Base-by-base conservation (phyloP, 2,888 invertebrate genomes). In the Leucozona laternaria region DNA sequence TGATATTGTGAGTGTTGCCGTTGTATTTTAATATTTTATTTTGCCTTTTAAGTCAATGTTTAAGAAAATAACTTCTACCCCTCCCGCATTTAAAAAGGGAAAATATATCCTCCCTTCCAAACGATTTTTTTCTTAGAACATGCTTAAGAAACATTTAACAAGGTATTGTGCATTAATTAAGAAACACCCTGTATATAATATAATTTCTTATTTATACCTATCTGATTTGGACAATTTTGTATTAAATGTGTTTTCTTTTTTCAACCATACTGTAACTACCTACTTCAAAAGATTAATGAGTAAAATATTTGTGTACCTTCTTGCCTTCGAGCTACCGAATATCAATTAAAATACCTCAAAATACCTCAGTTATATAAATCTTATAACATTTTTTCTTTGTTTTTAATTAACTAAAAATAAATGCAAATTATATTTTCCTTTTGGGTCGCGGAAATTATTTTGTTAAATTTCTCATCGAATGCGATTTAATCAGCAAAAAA, bases 261-360 rank as follows among this genome's bases (percentile, higher is more conserved):
- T 72, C 8, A 11, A 1, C 20, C 72, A n/a, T 31, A 78, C 78
- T 78, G 66, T 82, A 11, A 4, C 15, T n/a, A n/a, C n/a, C n/a
- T n/a, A n/a, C n/a, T n/a, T 17, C 1, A 10, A 53, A 50, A 58
- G 34, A 73, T 60, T 66, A 75, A 70, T 79, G 79, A 79, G 25
- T 37, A 50, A 17, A 78, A 78, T 60, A 57, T 64, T 66, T 58
- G 31, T 34, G 50, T 31, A 28, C 55, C 66, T 34, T 25, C 55
- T 58, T 22, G 22, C 17, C 40, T 10, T 68, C 64, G 37, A 37
- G 85, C 86, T 86, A 55, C 86, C 28, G 86, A 75, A 77, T 82
- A 79, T 86, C 81, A 86, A 86, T 86, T 86, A 81, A 86, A 73
- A 80, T 79, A 71, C 79, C 71, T 20, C 60, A 55, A 83, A 84